These are phyloP conservation scores for Hypena proboscidalis DNA, from an alignment of 2,888 invertebrate genomes.

Conservation along the genomic window DNA sequence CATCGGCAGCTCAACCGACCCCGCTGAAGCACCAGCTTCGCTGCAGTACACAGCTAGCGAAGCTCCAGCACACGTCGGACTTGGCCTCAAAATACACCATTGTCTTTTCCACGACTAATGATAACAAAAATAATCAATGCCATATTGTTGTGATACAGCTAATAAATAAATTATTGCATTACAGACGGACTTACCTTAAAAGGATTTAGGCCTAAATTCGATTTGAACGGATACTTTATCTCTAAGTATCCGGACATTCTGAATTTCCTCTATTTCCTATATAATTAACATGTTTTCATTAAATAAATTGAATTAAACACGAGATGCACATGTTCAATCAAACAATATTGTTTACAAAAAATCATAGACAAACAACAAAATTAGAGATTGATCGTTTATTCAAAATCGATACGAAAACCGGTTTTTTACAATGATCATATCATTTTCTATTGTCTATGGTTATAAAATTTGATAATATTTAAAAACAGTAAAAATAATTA, in stretches of 20 bases:
- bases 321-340: constrained; percentile 50
- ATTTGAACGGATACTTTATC: constrained; percentile 87
- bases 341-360: constrained; percentile 62
- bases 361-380: constrained; percentile 60
- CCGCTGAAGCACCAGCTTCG: constrained; percentile 76
- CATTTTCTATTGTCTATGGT: constrained; percentile 18
- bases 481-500: no score
- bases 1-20: constrained; percentile 83
- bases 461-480: no score
- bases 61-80: constrained; percentile 81
- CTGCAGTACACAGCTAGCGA: constrained; percentile 85
- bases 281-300: constrained; percentile 31
- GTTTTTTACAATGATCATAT: constrained; percentile 36
- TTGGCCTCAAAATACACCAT: constrained; percentile 87
- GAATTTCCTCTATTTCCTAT: constrained; percentile 27
- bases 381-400: constrained; percentile 82
- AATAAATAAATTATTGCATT: constrained; percentile 24
- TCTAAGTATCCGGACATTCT: constrained; percentile 86
- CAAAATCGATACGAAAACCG: constrained; percentile 54
- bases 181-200: constrained; percentile 83
- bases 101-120: constrained; percentile 87
- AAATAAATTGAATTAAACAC: constrained; percentile 37
- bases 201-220: constrained; percentile 86
- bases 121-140: constrained; percentile 53
- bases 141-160: constrained; percentile 42